Conservation (phyloP, 1,140 invertebrate genomes). For the Chelonus insularis region DNA sequence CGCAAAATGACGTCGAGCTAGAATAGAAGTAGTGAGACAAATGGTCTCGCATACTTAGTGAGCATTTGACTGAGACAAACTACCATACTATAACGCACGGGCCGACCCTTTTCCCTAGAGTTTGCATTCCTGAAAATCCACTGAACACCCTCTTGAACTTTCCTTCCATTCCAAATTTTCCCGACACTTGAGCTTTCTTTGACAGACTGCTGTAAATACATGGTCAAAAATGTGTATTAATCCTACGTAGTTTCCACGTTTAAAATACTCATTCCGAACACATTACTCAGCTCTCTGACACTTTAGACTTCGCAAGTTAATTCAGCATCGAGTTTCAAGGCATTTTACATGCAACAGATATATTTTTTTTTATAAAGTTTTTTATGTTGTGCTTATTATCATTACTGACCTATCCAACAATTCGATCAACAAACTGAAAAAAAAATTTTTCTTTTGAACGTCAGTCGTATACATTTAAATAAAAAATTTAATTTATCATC, state of each 20-base stretch:
- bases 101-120: slow-evolving; percentile 10
- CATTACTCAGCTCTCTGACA: too few species aligned
- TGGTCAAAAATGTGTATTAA: not conserved
- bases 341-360: too few species aligned
- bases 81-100: slow-evolving; percentile 32
- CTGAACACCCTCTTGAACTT: not conserved
- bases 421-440: too few species aligned
- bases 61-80: slow-evolving; percentile 57
- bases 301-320: too few species aligned
- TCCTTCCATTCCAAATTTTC: slow-evolving; percentile 17
- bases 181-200: not conserved
- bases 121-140: slow-evolving; percentile 39
- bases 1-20: slow-evolving; percentile 33
- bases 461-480: too few species aligned
- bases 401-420: too few species aligned
- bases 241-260: not conserved
- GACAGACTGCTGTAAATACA: not conserved
- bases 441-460: too few species aligned
- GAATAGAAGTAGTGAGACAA: slow-evolving; percentile 41
- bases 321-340: too few species aligned
- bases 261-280: too few species aligned
- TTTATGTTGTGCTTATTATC: too few species aligned
- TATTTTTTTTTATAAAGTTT: too few species aligned
- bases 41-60: slow-evolving; percentile 54
- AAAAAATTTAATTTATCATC: too few species aligned